Conservation (phyloP, 2,113 vertebrate genomes). For the Anhinga rufa region DNA sequence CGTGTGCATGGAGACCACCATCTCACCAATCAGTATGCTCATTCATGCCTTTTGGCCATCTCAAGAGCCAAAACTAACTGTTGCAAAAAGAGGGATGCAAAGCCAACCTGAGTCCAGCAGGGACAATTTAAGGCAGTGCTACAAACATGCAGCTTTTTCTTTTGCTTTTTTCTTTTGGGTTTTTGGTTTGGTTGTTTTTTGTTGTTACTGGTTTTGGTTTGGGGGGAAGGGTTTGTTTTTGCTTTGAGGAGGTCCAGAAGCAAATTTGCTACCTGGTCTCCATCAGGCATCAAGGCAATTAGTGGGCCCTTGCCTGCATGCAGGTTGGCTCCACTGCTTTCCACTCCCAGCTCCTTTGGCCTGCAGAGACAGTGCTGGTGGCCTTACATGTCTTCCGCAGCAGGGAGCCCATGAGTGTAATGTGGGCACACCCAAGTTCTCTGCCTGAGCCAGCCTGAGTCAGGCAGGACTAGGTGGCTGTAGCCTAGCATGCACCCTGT, state of each 20-base stretch:
- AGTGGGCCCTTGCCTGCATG: background rate
- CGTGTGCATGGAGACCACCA: background rate
- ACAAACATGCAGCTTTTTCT: background rate
- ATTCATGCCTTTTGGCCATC: background rate
- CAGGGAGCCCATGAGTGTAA: background rate
- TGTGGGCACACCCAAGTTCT: background rate
- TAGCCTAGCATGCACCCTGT: fast-evolving
- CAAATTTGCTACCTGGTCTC: background rate
- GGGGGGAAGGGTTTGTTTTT: too few relatives aligned
- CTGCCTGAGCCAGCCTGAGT: background rate
- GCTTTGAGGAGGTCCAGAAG: background rate
- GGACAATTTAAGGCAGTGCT: background rate
- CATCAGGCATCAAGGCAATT: background rate
- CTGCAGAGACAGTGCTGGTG: background rate
- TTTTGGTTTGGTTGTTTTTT: too few relatives aligned
- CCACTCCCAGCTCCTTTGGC: background rate
- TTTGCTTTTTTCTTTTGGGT: too few relatives aligned
- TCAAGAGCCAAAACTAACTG: background rate
- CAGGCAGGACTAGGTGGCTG: background rate
- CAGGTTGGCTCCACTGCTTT: background rate
- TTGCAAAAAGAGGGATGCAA: background rate
- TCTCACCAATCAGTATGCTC: background rate
- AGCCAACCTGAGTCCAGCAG: background rate
- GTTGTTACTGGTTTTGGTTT: too few relatives aligned
- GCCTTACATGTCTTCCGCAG: background rate